These are phyloP conservation scores for Oopsacas minuta DNA, from an alignment of 37 sponge, comb jelly and placozoan species.

Conservation along the genomic window DNA sequence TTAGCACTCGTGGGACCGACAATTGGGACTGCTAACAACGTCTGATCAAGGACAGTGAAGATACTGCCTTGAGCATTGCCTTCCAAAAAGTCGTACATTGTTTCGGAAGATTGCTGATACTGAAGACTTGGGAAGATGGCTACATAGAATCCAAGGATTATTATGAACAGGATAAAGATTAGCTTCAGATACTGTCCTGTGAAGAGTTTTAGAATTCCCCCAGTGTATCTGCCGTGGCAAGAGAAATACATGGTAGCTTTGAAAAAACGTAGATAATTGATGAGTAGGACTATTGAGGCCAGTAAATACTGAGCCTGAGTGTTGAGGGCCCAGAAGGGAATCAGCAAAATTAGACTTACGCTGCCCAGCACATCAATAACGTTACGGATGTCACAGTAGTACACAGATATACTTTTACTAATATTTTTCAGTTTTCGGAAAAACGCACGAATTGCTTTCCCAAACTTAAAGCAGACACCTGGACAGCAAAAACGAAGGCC, in stretches of 20 bases:
- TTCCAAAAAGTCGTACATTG: not conserved
- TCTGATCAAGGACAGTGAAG: not conserved
- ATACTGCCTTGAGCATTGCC: not conserved
- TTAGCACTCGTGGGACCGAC: not conserved
- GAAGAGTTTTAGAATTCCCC: not conserved
- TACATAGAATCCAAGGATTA: not conserved
- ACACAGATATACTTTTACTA: not conserved
- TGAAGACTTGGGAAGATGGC: not conserved
- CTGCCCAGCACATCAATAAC: not conserved
- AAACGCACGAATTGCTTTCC: not conserved
- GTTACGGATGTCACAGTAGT: slow-evolving; percentile 1
- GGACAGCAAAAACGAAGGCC: slow-evolving; percentile 8
- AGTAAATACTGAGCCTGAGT: not conserved
- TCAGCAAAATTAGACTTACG: not conserved
- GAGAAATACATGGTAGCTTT: slow-evolving; percentile 10
- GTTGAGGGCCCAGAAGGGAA: slow-evolving; percentile 14
- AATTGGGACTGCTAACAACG: not conserved
- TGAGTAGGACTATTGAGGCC: not conserved
- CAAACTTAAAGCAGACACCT: not conserved
- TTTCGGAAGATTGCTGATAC: not conserved
- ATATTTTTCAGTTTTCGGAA: not conserved
- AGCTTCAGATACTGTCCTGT: slow-evolving; percentile 4
- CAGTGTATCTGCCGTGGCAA: not conserved
- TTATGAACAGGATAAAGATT: not conserved
- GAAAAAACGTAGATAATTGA: not conserved